phyloP scores from a whole-genome alignment of 2,797 vertebrate genomes.

The Prunella strophiata region DNA sequence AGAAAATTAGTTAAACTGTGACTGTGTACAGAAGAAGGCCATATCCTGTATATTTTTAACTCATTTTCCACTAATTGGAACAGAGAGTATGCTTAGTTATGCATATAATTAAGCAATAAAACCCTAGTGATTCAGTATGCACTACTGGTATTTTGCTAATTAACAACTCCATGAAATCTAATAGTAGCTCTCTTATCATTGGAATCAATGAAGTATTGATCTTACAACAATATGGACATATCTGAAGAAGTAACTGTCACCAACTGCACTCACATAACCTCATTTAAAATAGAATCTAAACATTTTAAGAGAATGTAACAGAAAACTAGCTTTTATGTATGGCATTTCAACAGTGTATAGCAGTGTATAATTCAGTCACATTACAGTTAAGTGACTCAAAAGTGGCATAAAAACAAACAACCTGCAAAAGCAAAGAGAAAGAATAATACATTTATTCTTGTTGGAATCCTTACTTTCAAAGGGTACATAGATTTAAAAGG shows the following conservation, averaged over 20 bases:
- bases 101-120: slow-evolving; percentile 57
- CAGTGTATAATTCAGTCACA: background rate
- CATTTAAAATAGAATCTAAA: background rate
- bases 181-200: background rate
- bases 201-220: slow-evolving; percentile 35
- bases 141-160: slow-evolving; percentile 47
- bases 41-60: slow-evolving; percentile 56
- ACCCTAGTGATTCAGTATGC: slow-evolving; percentile 35
- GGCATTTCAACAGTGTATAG: background rate
- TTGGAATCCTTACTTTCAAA: background rate
- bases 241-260: background rate
- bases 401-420: background rate
- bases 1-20: slow-evolving; percentile 16
- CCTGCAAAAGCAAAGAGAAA: background rate
- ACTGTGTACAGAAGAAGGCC: slow-evolving; percentile 29
- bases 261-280: background rate
- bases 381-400: background rate
- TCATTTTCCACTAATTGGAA: slow-evolving; percentile 54
- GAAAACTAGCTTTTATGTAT: background rate
- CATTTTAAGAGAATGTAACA: background rate
- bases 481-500: background rate
- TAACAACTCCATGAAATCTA: slow-evolving; percentile 7
- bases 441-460: background rate
- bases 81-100: slow-evolving; percentile 45
- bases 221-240: background rate